Base-by-base conservation (phyloP, 2,888 invertebrate genomes). In the Artemia sinica region DNA sequence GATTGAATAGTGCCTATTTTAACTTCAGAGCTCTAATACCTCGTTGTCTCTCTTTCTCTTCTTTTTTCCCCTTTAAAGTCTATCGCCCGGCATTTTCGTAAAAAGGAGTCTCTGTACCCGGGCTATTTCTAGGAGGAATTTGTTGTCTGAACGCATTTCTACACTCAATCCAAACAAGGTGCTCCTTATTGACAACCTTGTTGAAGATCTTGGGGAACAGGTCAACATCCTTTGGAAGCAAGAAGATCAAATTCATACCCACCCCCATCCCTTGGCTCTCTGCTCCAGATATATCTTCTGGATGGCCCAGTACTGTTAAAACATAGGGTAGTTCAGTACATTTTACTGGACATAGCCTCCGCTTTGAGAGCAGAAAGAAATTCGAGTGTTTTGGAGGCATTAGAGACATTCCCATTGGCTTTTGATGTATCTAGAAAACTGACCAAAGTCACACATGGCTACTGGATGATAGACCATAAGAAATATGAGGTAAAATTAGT, bases 381-480 rank as follows among this genome's bases (percentile, higher is more conserved):
- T 28, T 28, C 63, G 9, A 28, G 28, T 58, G 10, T 58, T 58
- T 28, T 58, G 11, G 63, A 58, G 8, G 28, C 28, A 8, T 58
- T 58, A 28, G 14, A 58, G 63, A n/a, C n/a, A 10, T 58, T 58
- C 63, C 63, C 63, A 18, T 28, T 58, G 14, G 63, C 63, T 58
- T n/a, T 58, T 18, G 28, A 28, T 28, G n/a, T 58, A 58, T 9
- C n/a, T 58, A n/a, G 28, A 9, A 10, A n/a, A 58, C 8, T 58
- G 8, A 58, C 14, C 63, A 58, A 58, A 28, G 11, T 28, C 28
- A 58, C 63, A 8, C 14, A 18, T 1, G 63, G 14, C 28, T 58
- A 58, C 63, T 58, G 63, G 63, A 58, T 58, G 63, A 58, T 58
- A 8, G 63, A 58, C 10, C 63, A 58, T 58, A 58, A 28, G 63